These are phyloP conservation scores for Therioaphis trifolii DNA, from an alignment of 2,888 invertebrate species.

Conservation along the genomic window DNA sequence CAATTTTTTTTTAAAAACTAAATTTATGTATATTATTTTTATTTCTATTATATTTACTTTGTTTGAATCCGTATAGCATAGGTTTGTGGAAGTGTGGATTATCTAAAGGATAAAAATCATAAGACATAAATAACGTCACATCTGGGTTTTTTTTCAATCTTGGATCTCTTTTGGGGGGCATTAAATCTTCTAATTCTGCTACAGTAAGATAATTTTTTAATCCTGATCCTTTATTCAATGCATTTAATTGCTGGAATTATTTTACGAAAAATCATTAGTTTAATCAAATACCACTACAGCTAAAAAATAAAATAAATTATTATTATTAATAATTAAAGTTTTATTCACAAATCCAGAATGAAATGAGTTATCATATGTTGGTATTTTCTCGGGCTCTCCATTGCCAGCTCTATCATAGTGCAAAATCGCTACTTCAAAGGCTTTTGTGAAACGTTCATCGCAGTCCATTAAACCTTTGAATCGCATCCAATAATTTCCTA, in stretches of 20 bases:
- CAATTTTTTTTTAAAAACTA: too few relatives aligned
- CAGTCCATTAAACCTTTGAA: conserved; percentile 90
- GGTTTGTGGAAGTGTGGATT: conserved; percentile 83
- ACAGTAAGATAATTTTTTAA: conserved; percentile 75
- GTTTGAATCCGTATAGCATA: conserved; percentile 79
- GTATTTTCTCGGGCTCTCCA: conserved; percentile 71
- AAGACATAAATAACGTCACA: conserved; percentile 84
- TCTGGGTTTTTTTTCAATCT: conserved; percentile 77
- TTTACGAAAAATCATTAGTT: neutral
- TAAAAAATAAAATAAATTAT: neutral
- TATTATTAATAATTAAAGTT: neutral
- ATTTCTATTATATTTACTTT: conserved; percentile 71
- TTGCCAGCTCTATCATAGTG: conserved; percentile 75
- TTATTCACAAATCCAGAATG: conserved; percentile 67
- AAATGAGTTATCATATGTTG: conserved; percentile 72
- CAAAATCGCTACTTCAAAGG: conserved; percentile 78
- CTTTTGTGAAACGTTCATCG: conserved; percentile 77
- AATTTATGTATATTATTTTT: conserved; percentile 65
- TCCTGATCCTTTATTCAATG: conserved; percentile 81
- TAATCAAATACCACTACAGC: neutral
- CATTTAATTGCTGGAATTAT: conserved; percentile 78
- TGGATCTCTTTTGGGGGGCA: conserved; percentile 64
- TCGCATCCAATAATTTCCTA: conserved; percentile 84
- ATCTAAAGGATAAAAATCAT: conserved; percentile 87
- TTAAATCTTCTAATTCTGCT: conserved; percentile 72